Base-by-base conservation (phyloP, 2,888 invertebrate species). In the Agriopis aurantiaria region DNA sequence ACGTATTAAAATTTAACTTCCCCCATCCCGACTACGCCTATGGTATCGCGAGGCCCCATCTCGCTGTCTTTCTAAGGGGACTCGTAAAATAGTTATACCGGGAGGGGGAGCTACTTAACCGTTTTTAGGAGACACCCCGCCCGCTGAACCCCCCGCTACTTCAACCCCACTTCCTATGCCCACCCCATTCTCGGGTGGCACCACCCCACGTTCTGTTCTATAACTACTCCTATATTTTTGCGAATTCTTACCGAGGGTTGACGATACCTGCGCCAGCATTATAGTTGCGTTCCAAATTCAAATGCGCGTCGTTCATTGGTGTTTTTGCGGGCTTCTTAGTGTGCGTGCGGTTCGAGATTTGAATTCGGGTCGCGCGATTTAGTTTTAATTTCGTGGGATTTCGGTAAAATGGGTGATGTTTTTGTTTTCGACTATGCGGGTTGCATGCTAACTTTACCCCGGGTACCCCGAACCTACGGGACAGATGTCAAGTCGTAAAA, bases 21-120 rank as follows among this genome's bases (percentile, higher is more conserved):
- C 91, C 91, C 88, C 85, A 79, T 77, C 84, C 83, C 82, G 82
- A 83, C 84, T 85, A 85, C 87, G 89, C 89, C 88, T 89, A 88
- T 87, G 83, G 85, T 89, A 91, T 91, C 91, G 89, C 90, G 87
- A 77, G 77, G 87, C 89, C 91, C 91, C 91, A 91, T 92, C 92
- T 90, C 85, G 90, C 91, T 91, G 93, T 94, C 93, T 94, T 94
- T 93, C 91, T 91, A 91, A 93, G 93, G 93, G 93, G 93, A 92
- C 93, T 86, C 92, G 93, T 94, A 94, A 94, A 94, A 93, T 94
- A 94, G 93, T 94, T 93, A 93, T 92, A 91, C 90, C 90, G 91
- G 88, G 89, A 87, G 91, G 91, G 91, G 91, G 88, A 90, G 93
- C 93, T 93, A 93, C 93, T 94, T 93, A 93, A 92, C 93, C 92